A percentile compares a stretch with the other conserved stretches of the same genome.
phyloP scores from a whole-genome alignment of 2,888 invertebrate species.

The Iselma pallidipennis region DNA sequence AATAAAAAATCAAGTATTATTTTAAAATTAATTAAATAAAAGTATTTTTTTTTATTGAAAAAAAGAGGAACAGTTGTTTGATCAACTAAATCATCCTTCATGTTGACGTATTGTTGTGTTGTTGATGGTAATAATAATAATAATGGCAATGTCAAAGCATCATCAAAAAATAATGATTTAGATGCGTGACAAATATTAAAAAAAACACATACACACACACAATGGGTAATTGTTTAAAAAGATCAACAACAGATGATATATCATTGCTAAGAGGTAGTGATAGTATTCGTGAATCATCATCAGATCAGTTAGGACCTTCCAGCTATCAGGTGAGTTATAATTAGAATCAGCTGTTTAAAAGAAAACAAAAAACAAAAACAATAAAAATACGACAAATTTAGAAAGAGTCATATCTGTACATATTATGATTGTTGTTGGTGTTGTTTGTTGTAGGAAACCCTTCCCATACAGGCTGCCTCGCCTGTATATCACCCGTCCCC shows the following conservation, averaged over 20 bases:
- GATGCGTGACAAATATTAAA: slow-evolving; percentile 44
- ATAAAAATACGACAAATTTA: too few species aligned
- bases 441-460: slow-evolving; percentile 46
- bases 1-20: slow-evolving; percentile 32
- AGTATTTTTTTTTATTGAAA: slow-evolving; percentile 23
- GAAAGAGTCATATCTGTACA: neutral
- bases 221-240: slow-evolving; percentile 76
- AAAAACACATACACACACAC: slow-evolving; percentile 30
- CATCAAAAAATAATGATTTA: slow-evolving; percentile 42
- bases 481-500: slow-evolving; percentile 72
- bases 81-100: slow-evolving; percentile 25
- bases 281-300: slow-evolving; percentile 61
- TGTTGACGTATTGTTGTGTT: slow-evolving; percentile 33
- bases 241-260: slow-evolving; percentile 67
- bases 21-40: slow-evolving; percentile 20
- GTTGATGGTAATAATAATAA: slow-evolving; percentile 32
- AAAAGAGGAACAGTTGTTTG: neutral
- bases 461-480: slow-evolving; percentile 59
- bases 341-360: slow-evolving; percentile 10
- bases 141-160: slow-evolving; percentile 32
- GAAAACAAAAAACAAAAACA: neutral
- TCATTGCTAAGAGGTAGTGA: slow-evolving; percentile 65
- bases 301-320: slow-evolving; percentile 64
- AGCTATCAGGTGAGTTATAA: slow-evolving; percentile 59
- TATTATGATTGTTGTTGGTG: neutral